These are phyloP conservation scores for Cylloceria caligata DNA, from an alignment of 2,888 invertebrate genomes.

Conservation along the genomic window DNA sequence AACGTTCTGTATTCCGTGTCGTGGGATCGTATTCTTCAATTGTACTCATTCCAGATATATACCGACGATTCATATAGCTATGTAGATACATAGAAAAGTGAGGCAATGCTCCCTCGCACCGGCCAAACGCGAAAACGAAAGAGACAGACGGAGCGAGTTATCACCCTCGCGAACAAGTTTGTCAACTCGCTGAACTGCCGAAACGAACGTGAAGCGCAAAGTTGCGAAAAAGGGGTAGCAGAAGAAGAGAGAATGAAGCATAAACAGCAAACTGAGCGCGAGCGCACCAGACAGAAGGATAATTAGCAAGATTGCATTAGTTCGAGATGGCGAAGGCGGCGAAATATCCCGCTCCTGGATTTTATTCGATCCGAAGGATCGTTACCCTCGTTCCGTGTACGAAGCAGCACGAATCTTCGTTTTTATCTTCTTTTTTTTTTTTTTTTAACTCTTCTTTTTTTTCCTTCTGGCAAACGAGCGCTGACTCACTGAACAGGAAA, in stretches of 20 bases:
- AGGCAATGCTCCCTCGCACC: not conserved
- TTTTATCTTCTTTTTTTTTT: conserved; percentile 17
- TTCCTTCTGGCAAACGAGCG: not conserved
- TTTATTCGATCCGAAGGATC: conserved; percentile 58
- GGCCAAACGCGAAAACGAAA: not conserved
- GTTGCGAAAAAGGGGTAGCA: not conserved
- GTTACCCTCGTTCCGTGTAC: conserved; percentile 42
- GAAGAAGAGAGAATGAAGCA: not conserved
- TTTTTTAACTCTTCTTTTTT: conserved; percentile 3
- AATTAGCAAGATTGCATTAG: conserved; percentile 54
- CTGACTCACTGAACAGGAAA: not conserved
- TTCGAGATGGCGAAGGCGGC: conserved; percentile 9
- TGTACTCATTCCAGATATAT: not conserved
- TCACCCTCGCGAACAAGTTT: not conserved
- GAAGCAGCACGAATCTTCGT: conserved; percentile 28
- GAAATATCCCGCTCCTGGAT: conserved; percentile 46
- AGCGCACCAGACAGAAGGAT: conserved; percentile 32
- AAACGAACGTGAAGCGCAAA: conserved; percentile 22
- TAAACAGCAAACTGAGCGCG: conserved; percentile 22
- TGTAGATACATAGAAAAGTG: not conserved
- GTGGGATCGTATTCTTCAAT: not conserved
- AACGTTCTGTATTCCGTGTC: not conserved
- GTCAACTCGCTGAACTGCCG: not conserved
- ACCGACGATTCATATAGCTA: not conserved
- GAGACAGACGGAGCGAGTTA: conserved; percentile 4